Evolutionary conservation across 2,113 vertebrate genomes (phyloP).

Genomic region (Hemichromis elongatus): DNA sequence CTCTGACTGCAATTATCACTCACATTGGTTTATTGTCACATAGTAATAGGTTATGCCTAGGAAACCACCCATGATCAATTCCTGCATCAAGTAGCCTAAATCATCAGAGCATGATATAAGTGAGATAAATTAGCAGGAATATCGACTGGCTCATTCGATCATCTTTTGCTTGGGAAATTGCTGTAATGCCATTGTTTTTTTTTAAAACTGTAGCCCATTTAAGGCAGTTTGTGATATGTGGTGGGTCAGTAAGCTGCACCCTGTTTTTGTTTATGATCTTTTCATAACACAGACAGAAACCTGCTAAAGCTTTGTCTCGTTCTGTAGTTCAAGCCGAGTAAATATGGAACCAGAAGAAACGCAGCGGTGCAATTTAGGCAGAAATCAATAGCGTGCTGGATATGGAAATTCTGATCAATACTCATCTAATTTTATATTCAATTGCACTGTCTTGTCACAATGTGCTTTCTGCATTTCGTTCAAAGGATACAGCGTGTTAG

Average conservation of each 20-base stretch:
- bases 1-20: neutral
- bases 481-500: neutral
- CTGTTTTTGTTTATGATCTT: neutral
- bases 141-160: neutral
- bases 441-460: neutral
- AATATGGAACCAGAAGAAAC: conserved; percentile 5
- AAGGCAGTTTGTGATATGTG: neutral
- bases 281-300: neutral
- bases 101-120: neutral
- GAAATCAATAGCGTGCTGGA: conserved; percentile 29
- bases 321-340: neutral
- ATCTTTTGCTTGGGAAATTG: neutral
- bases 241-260: neutral
- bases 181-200: neutral
- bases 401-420: conserved; percentile 26
- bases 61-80: neutral
- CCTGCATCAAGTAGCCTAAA: neutral
- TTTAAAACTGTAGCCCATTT: neutral
- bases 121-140: neutral
- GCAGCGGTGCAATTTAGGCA: conserved; percentile 1
- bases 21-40: neutral
- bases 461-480: neutral
- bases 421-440: conserved; percentile 8
- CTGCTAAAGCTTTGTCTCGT: neutral
- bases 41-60: neutral